Conservation (phyloP, 2,797 vertebrate genomes). For the Myotis daubentonii region DNA sequence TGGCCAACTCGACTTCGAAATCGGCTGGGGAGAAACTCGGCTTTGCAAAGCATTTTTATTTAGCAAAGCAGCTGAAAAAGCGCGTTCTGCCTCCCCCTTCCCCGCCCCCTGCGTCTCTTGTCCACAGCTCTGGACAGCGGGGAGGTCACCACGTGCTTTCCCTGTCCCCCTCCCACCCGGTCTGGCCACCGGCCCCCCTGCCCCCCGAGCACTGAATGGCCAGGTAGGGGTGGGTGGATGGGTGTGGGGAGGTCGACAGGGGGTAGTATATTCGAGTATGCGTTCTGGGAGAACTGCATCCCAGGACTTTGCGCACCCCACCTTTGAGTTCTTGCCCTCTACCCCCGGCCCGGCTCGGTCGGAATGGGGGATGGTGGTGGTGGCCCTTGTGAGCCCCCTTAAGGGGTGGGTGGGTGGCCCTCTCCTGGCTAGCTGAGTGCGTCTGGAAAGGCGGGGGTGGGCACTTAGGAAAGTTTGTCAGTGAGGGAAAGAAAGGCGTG, state of each 20-base stretch:
- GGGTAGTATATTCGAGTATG: not conserved
- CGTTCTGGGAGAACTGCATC: not conserved
- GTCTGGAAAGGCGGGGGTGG: constrained; percentile 33
- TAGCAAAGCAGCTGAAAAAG: constrained; percentile 53
- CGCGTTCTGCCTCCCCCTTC: not conserved
- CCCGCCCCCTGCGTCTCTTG: not conserved
- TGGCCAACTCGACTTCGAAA: constrained; percentile 26
- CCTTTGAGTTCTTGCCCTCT: not conserved
- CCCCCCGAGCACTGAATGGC: not conserved
- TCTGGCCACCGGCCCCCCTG: not conserved
- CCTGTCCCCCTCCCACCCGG: not conserved
- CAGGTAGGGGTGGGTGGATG: not conserved
- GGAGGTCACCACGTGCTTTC: constrained; percentile 75
- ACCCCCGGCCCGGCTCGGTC: not conserved
- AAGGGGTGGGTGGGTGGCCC: not conserved
- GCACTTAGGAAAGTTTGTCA: constrained; percentile 76
- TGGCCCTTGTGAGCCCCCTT: not conserved
- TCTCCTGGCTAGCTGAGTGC: not conserved
- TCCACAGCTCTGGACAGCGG: not conserved
- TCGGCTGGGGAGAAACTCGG: constrained; percentile 53
- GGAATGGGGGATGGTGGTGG: not conserved
- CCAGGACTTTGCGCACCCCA: not conserved
- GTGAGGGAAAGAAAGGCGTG: constrained; percentile 3
- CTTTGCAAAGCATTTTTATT: constrained; percentile 65
- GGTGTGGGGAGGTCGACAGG: not conserved